Conservation (phyloP, 2,797 vertebrate genomes). For the Hydrocynus forskahlii region DNA sequence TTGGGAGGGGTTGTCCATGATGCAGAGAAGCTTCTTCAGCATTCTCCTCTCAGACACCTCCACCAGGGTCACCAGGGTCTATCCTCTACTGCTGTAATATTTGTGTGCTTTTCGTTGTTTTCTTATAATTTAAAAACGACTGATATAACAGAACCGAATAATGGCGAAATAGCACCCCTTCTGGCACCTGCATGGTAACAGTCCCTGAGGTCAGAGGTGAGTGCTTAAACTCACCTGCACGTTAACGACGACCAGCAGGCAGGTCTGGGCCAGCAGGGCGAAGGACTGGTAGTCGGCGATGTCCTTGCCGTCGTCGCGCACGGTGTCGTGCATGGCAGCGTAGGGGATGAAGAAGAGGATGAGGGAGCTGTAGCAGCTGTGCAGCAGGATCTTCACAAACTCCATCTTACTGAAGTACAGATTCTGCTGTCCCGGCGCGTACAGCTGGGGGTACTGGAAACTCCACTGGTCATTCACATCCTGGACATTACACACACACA, state of each 20-base stretch:
- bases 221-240: slow-evolving; percentile 87
- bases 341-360: slow-evolving; percentile 93
- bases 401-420: slow-evolving; percentile 87
- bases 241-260: slow-evolving; percentile 85
- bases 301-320: slow-evolving; percentile 87
- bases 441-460: slow-evolving; percentile 88
- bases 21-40: too few species aligned
- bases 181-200: too few species aligned
- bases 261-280: slow-evolving; percentile 88
- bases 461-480: slow-evolving; percentile 94
- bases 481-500: too few species aligned
- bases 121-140: too few species aligned
- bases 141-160: too few species aligned
- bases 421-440: slow-evolving; percentile 88
- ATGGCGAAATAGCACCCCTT: too few species aligned
- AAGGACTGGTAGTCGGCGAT: slow-evolving; percentile 94
- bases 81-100: too few species aligned
- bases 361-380: slow-evolving; percentile 92
- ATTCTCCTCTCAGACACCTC: too few species aligned
- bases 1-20: too few species aligned
- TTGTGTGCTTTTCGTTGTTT: too few species aligned
- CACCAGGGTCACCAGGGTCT: too few species aligned
- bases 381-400: slow-evolving; percentile 83
- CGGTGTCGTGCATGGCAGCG: slow-evolving; percentile 82
- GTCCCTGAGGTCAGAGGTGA: too few species aligned